These are phyloP conservation scores for Melitaea cinxia DNA, from an alignment of 1,140 invertebrate species.

Conservation along the genomic window DNA sequence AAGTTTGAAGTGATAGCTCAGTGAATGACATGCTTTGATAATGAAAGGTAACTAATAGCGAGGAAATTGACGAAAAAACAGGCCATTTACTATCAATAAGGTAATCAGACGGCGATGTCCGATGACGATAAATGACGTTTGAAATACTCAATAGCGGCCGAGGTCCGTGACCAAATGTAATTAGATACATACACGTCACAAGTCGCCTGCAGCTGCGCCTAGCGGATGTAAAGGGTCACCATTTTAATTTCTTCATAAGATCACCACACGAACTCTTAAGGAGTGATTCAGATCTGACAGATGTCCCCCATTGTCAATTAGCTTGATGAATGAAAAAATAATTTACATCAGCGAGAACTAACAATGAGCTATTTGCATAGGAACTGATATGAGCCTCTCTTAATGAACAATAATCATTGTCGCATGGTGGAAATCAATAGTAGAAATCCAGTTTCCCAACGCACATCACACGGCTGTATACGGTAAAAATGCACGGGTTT, in stretches of 20 bases:
- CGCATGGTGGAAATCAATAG: conserved; percentile 70
- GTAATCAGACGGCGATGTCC: conserved; percentile 21
- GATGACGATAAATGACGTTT: conserved; percentile 37
- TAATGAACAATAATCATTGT: conserved; percentile 69
- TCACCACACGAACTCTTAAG: conserved; percentile 63
- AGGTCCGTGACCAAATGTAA: conserved; percentile 48
- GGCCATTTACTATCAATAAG: conserved; percentile 40
- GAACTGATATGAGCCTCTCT: conserved; percentile 53
- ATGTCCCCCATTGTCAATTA: conserved; percentile 69
- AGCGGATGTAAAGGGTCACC: conserved; percentile 70
- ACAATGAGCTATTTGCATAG: conserved; percentile 72
- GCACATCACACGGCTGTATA: conserved; percentile 53
- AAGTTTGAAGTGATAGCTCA: conserved; percentile 16
- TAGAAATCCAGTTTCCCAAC: conserved; percentile 75
- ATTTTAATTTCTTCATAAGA: conserved; percentile 62
- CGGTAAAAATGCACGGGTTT: conserved; percentile 43
- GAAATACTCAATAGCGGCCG: conserved; percentile 22
- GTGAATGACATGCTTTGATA: conserved; percentile 35
- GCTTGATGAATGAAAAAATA: conserved; percentile 67
- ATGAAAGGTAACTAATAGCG: conserved; percentile 17
- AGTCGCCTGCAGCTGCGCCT: conserved; percentile 53
- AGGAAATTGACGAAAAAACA: conserved; percentile 36
- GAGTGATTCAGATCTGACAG: conserved; percentile 75
- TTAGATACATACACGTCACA: conserved; percentile 52
- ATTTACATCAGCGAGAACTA: conserved; percentile 60